These are phyloP conservation scores for Bubalus kerabau DNA, from an alignment of 2,113 vertebrate genomes.

Conservation along the genomic window DNA sequence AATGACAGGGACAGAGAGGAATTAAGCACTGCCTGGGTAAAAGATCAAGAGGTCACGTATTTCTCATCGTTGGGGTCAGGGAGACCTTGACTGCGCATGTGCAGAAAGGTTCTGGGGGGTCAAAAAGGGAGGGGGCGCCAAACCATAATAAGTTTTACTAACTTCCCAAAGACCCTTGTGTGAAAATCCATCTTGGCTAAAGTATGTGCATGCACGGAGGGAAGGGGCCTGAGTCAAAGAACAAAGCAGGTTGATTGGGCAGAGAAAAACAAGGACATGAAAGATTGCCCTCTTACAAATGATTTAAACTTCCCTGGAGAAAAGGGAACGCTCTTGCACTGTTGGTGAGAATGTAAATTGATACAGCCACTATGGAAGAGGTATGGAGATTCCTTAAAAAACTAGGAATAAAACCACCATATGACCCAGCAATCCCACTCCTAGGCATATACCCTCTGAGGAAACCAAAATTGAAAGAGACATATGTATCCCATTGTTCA, in stretches of 20 bases:
- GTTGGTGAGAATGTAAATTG: background rate
- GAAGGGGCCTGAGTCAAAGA: background rate
- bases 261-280: background rate
- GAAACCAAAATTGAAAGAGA: background rate
- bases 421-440: background rate
- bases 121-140: background rate
- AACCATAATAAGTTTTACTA: background rate
- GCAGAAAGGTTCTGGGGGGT: background rate
- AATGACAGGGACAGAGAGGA: background rate
- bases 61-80: background rate
- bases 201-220: background rate
- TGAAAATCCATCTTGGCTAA: background rate
- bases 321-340: background rate
- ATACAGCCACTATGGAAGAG: background rate
- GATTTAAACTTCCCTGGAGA: background rate
- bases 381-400: background rate
- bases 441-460: background rate
- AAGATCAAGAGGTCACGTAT: background rate
- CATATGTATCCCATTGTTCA: background rate
- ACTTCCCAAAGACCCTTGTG: background rate
- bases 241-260: background rate
- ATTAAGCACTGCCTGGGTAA: background rate
- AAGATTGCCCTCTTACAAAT: background rate
- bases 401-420: background rate
- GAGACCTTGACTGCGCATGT: background rate